Evolutionary conservation across 1,140 invertebrate species (phyloP).

Genomic region (Drosophila takahashii): DNA sequence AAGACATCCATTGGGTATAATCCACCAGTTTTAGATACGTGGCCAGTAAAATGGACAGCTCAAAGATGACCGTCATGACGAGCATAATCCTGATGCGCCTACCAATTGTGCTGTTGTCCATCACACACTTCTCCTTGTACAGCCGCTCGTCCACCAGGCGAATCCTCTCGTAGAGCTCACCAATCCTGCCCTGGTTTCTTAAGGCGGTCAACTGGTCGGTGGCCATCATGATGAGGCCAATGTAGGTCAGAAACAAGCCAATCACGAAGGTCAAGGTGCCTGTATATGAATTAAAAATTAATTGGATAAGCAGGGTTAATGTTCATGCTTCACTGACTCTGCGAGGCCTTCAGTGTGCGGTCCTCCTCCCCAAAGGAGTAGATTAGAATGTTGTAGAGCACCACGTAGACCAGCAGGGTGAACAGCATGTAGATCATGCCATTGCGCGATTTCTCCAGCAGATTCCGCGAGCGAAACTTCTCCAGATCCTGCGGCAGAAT

Average conservation of each 20-base stretch:
- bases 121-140: conserved; percentile 57
- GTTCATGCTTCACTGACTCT: conserved; percentile 61
- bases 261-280: conserved; percentile 83
- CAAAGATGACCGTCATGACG: conserved; percentile 66
- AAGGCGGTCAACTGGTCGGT: conserved; percentile 75
- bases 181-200: conserved; percentile 70
- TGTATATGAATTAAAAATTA: conserved; percentile 27
- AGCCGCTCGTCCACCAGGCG: conserved; percentile 73
- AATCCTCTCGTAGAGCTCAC: conserved; percentile 76
- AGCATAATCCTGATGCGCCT: conserved; percentile 70
- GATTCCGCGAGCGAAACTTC: conserved; percentile 59
- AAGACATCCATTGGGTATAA: conserved; percentile 64
- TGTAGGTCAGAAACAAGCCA: conserved; percentile 81
- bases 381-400: conserved; percentile 74
- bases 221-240: conserved; percentile 82
- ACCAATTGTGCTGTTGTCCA: conserved; percentile 65
- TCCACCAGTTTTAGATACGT: conserved; percentile 73
- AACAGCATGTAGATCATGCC: conserved; percentile 63
- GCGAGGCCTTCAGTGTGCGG: conserved; percentile 67
- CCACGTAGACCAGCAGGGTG: conserved; percentile 52
- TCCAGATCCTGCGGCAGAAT: conserved; percentile 71
- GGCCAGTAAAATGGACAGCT: conserved; percentile 64
- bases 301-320: neutral
- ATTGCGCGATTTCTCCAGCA: conserved; percentile 66
- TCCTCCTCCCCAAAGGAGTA: conserved; percentile 77